Percentiles rank a stretch among this genome's conserved stretches.
Evolutionary conservation across 53 echinoderm and acorn worm species (phyloP).

Genomic region (Holothuria scabra): DNA sequence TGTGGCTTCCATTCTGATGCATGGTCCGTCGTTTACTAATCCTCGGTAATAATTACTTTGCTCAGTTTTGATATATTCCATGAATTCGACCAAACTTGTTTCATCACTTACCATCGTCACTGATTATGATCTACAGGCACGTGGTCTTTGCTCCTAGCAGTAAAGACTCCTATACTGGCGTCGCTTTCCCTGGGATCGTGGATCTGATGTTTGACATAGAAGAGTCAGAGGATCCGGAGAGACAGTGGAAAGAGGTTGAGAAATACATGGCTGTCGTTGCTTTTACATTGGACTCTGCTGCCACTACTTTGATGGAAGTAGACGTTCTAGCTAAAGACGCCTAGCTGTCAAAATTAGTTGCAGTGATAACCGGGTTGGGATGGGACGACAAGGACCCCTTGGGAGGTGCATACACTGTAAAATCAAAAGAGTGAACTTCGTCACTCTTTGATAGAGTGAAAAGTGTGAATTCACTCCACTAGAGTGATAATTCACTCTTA

Average conservation of each 20-base stretch:
- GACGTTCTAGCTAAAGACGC: conserved; percentile 17
- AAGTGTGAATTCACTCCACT: too few relatives aligned
- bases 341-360: background rate
- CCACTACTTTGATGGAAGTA: conserved; percentile 66
- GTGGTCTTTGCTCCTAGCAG: conserved; percentile 92
- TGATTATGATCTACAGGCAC: conserved; percentile 59
- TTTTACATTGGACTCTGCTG: conserved; percentile 73
- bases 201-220: conserved; percentile 97
- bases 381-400: too few relatives aligned
- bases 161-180: conserved; percentile 78
- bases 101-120: background rate
- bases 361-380: too few relatives aligned
- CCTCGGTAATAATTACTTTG: too few relatives aligned
- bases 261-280: conserved; percentile 75
- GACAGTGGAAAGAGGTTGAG: conserved; percentile 65
- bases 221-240: conserved; percentile 57
- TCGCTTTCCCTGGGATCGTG: conserved; percentile 86
- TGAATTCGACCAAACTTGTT: too few relatives aligned
- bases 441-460: too few relatives aligned
- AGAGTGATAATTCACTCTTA: too few relatives aligned
- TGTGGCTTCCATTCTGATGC: too few relatives aligned
- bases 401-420: too few relatives aligned
- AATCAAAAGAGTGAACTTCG: too few relatives aligned
- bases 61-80: too few relatives aligned
- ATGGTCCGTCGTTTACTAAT: too few relatives aligned